These are phyloP conservation scores for Sylvia borin DNA, from an alignment of 2,797 vertebrate genomes.

Conservation along the genomic window DNA sequence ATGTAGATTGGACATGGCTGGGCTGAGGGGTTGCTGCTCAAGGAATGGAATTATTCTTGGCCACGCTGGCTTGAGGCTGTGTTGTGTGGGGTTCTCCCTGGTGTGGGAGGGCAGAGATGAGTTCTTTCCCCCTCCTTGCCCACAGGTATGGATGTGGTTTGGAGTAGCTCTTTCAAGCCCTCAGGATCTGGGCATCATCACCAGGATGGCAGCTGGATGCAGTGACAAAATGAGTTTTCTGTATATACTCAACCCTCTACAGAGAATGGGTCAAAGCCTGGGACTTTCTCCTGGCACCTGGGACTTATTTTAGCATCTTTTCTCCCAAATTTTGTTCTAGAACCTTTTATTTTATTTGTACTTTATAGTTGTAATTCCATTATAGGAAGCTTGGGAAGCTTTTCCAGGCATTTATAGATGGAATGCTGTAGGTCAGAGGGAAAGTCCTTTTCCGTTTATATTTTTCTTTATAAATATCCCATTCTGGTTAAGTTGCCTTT, in stretches of 20 bases:
- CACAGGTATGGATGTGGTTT: rapidly evolving
- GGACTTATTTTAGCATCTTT: background rate
- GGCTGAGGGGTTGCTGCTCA: rapidly evolving
- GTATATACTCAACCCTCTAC: rapidly evolving
- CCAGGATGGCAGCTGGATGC: too few species aligned
- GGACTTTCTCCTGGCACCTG: background rate
- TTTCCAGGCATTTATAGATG: slow-evolving; percentile 9
- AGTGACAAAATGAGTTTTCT: background rate
- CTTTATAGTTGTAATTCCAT: slow-evolving; percentile 38
- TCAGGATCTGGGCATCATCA: background rate
- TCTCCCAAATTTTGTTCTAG: background rate
- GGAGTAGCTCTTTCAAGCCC: rapidly evolving
- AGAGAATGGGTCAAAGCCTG: too few species aligned
- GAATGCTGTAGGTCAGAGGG: slow-evolving; percentile 57
- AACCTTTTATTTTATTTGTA: background rate
- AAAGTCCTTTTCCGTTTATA: slow-evolving; percentile 66
- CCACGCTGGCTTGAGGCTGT: background rate
- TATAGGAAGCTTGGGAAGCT: background rate
- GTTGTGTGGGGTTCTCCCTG: background rate
- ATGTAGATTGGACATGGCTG: rapidly evolving
- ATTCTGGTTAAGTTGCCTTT: slow-evolving; percentile 63
- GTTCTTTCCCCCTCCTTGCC: background rate
- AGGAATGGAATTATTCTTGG: rapidly evolving
- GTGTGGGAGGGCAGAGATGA: too few species aligned
- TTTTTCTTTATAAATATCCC: slow-evolving; percentile 67